phyloP scores from a whole-genome alignment of 2,797 vertebrate genomes.

The Tapera naevia region DNA sequence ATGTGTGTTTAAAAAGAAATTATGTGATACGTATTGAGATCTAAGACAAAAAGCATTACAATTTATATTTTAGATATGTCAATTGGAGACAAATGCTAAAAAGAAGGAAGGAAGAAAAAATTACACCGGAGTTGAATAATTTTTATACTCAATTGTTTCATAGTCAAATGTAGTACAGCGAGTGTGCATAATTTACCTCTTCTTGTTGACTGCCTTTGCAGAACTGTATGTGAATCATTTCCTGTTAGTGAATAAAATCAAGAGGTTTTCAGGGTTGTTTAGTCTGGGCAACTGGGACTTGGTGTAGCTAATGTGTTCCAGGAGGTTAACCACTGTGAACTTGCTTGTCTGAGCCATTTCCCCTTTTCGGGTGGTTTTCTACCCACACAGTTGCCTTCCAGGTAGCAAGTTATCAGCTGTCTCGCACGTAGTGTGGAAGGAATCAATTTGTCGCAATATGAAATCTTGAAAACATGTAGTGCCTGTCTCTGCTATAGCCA shows the following conservation, averaged over 20 bases:
- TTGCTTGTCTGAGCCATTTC: conserved; percentile 69
- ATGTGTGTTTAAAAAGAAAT: not conserved
- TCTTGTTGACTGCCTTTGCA: conserved; percentile 60
- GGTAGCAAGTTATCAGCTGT: conserved; percentile 56
- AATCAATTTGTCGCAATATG: not conserved
- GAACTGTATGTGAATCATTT: conserved; percentile 70
- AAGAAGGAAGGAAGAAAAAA: conserved; percentile 22
- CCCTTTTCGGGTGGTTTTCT: conserved; percentile 43
- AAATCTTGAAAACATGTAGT: not conserved
- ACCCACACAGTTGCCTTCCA: conserved; percentile 19
- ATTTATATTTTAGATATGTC: not conserved
- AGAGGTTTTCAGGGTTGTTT: conserved; percentile 71
- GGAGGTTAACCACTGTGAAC: conserved; percentile 72
- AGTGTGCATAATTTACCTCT: conserved; percentile 52
- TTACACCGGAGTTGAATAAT: not conserved
- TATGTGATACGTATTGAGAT: not conserved
- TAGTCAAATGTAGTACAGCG: conserved; percentile 6
- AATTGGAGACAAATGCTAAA: not conserved
- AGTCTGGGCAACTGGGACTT: conserved; percentile 72
- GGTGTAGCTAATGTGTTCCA: conserved; percentile 67
- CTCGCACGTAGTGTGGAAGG: conserved; percentile 2
- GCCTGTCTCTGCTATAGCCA: not conserved
- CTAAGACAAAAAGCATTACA: not conserved
- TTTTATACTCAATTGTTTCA: conserved; percentile 8
- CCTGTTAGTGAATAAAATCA: conserved; percentile 70